Base-by-base conservation (phyloP, 2,113 vertebrate genomes). In the Ictalurus furcatus region DNA sequence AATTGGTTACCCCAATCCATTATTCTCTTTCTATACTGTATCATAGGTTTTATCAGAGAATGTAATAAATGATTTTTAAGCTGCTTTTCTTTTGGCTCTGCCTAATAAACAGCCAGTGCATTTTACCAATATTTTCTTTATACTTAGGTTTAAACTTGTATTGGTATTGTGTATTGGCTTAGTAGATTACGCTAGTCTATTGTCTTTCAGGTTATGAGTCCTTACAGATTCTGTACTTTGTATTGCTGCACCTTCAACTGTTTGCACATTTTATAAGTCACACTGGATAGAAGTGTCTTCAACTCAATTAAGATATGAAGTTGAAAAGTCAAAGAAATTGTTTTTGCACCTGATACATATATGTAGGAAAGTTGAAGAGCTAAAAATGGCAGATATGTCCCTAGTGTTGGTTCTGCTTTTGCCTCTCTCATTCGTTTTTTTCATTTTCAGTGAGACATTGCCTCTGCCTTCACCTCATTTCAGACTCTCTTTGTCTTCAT, bases 371-470 rank as follows among this genome's bases (percentile, higher is more conserved):
- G 52, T 30, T 56, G 12, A 78, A 1, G 12, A 25, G 76, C 25
- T 79, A 54, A 79, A 79, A 79, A 79, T 79, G 48, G 76, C 13
- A 79, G 19, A 2, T 17, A 56, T n/a, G 13, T 54, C 23, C 4
- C 28, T 25, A 52, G 25, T 76, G 37, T 52, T 73, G 17, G 16
- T 34, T 37, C n/a, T 73, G 65, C 52, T 86, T 65, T 48, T n/a
- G 28, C 59, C 34, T 48, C 73, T 90, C 37, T 79, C 89, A 54
- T 84, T n/a, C 73, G 37, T 37, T 69, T 85, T 85, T 65, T 52
- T 67, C 61, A 34, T 14, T 48, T 85, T 69, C 63, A 48, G 37
- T 67, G 25, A 69, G 65, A 69, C 83, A 44, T 48, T 67, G 59
- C 82, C 83, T 67, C 37, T 84, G 13, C 25, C 84, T 54, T 85